Percentiles rank a stretch among this genome's conserved stretches.
Evolutionary conservation across 2,797 vertebrate species (phyloP).

Genomic region (Sylvilagus floridanus): DNA sequence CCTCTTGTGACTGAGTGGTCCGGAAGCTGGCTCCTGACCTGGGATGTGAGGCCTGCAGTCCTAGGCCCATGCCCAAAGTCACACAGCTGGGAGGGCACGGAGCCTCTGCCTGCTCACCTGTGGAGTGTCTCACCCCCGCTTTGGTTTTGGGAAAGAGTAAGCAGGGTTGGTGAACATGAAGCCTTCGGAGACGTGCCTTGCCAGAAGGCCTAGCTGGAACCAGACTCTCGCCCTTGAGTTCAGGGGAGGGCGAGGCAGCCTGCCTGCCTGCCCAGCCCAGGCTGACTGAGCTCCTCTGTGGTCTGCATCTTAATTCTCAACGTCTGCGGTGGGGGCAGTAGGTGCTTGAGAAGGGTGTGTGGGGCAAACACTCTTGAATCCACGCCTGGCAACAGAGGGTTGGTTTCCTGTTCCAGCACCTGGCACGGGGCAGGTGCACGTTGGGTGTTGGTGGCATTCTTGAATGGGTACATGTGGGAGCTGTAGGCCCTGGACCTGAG

Average conservation of each 20-base stretch:
- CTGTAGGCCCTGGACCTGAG: not conserved
- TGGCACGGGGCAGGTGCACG: not conserved
- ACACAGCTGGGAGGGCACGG: not conserved
- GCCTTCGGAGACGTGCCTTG: not conserved
- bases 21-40: not conserved
- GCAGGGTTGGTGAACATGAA: not conserved
- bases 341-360: not conserved
- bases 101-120: not conserved
- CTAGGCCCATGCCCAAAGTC: slow-evolving; percentile 71
- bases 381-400: not conserved
- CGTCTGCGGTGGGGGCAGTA: not conserved
- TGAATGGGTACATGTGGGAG: not conserved
- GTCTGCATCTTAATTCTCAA: not conserved
- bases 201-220: not conserved
- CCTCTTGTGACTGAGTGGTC: not conserved
- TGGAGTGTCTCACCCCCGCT: not conserved
- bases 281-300: not conserved
- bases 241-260: not conserved
- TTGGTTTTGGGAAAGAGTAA: slow-evolving; percentile 8
- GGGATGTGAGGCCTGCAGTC: not conserved
- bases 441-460: slow-evolving; percentile 20
- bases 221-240: not conserved
- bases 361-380: not conserved
- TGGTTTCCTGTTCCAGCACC: not conserved
- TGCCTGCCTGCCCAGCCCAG: not conserved